Percentiles rank a stretch among this genome's conserved stretches.
phyloP scores from a whole-genome alignment of 2,797 vertebrate genomes.

The Eidolon dupreanum region DNA sequence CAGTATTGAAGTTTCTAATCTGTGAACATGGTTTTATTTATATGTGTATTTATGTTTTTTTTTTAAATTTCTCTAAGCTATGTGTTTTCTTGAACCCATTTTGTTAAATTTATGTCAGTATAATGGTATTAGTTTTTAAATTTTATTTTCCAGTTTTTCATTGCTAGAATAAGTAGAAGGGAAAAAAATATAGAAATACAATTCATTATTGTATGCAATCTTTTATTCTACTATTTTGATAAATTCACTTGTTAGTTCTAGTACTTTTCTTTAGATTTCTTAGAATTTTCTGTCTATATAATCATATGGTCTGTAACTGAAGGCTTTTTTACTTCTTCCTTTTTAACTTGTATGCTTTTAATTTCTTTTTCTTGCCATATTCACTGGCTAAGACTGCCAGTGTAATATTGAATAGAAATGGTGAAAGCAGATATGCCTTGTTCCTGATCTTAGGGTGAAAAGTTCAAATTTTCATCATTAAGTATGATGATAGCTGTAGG shows the following conservation, averaged over 20 bases:
- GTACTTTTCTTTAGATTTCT: neutral
- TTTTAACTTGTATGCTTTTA: neutral
- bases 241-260: neutral
- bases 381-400: neutral
- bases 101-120: neutral
- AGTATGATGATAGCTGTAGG: neutral
- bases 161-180: neutral
- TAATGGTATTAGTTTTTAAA: neutral
- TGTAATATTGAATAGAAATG: neutral
- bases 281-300: neutral
- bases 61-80: neutral
- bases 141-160: neutral
- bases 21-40: neutral
- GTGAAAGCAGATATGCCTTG: neutral
- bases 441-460: neutral
- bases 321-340: neutral
- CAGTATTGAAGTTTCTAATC: neutral
- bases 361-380: neutral
- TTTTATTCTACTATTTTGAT: neutral
- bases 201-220: neutral
- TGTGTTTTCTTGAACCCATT: neutral
- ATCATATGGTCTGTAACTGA: neutral
- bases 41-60: neutral
- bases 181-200: neutral
- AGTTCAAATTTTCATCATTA: neutral